Evolutionary conservation across 2,113 vertebrate species (phyloP).

Genomic region (Ardeotis arabs): DNA sequence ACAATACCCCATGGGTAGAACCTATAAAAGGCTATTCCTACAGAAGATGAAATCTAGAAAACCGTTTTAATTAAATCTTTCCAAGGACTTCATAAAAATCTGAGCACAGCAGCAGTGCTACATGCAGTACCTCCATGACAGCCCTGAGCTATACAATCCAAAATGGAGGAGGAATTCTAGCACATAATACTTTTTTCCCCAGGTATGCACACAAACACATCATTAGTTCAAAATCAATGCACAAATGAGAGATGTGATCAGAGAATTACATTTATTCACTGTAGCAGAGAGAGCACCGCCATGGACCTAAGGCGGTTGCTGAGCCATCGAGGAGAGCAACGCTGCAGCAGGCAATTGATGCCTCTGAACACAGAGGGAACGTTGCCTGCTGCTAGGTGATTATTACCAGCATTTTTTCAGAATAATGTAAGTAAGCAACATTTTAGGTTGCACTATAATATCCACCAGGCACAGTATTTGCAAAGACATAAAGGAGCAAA

Average conservation of each 20-base stretch:
- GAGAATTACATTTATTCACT: conserved; percentile 7
- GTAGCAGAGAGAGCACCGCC: neutral
- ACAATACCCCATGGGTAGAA: neutral
- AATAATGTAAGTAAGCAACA: neutral
- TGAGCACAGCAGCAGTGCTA: neutral
- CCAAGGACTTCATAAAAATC: conserved; percentile 46
- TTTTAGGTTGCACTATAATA: neutral
- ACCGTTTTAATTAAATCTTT: conserved; percentile 53
- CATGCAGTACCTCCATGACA: neutral
- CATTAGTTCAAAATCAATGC: conserved; percentile 42
- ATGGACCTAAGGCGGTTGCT: neutral
- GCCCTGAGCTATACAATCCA: neutral
- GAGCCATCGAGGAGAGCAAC: neutral
- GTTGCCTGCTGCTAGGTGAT: conserved; percentile 35
- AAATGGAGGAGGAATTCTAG: neutral
- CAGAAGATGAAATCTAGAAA: conserved; percentile 44
- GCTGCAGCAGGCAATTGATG: neutral
- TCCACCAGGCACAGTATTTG: neutral
- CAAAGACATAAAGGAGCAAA: neutral
- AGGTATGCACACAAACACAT: conserved; percentile 4
- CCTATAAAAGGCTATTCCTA: neutral
- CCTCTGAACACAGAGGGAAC: neutral
- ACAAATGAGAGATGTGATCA: conserved; percentile 38
- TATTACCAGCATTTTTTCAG: neutral
- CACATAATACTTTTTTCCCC: neutral